A percentile compares a stretch with the other conserved stretches of the same genome.
Evolutionary conservation across 2,888 invertebrate genomes (phyloP).

Genomic region (Notocelia uddmanniana): DNA sequence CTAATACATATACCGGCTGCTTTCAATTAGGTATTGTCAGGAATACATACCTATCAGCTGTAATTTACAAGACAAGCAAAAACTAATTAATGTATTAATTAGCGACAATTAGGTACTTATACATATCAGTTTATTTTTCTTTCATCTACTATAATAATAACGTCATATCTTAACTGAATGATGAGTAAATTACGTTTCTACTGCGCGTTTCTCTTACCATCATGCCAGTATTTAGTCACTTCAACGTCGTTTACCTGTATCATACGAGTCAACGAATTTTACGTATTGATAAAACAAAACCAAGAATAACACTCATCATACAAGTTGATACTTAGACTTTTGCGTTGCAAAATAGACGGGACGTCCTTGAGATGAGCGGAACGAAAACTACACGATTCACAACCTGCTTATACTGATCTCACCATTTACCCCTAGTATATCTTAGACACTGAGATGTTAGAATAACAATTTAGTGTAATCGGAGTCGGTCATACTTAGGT

Average conservation of each 20-base stretch:
- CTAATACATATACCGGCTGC: conserved; percentile 48
- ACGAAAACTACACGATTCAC: conserved; percentile 29
- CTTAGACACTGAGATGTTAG: too few relatives aligned
- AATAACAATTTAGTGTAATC: neutral
- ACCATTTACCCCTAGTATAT: neutral
- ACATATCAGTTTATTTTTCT: neutral
- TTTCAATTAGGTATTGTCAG: conserved; percentile 47
- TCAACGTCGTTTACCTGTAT: neutral
- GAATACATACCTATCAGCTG: conserved; percentile 16
- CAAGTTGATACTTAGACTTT: conserved; percentile 14
- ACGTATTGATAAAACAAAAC: conserved; percentile 6
- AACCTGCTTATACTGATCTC: neutral
- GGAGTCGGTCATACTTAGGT: neutral
- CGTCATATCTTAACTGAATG: neutral
- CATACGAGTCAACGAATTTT: conserved; percentile 4
- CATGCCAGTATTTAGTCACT: neutral
- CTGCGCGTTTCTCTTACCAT: neutral
- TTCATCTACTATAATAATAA: neutral
- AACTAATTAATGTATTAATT: neutral
- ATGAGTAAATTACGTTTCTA: neutral
- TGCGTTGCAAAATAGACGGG: conserved; percentile 42
- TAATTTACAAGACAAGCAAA: conserved; percentile 11
- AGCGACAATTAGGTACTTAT: neutral
- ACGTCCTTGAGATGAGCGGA: conserved; percentile 45
- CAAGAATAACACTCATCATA: neutral